Conservation (phyloP, 2,113 vertebrate species). For the Calidris pygmaea region DNA sequence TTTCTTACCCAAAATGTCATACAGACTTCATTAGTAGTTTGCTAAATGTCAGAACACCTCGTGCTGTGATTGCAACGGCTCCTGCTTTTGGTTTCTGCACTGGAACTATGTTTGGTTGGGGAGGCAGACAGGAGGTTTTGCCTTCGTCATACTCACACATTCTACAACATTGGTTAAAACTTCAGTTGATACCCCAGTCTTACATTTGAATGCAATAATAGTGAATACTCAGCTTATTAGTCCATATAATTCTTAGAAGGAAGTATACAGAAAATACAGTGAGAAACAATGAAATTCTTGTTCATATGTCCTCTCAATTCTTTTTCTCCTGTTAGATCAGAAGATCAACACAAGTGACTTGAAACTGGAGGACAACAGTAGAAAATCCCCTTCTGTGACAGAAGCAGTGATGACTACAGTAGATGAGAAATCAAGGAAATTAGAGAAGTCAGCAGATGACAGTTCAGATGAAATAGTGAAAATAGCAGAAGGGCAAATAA, state of each 20-base stretch:
- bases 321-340: not conserved
- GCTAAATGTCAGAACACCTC: not conserved
- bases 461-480: not conserved
- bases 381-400: conserved; percentile 20
- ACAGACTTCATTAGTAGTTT: not conserved
- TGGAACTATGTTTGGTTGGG: not conserved
- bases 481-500: not conserved
- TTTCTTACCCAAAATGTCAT: not conserved
- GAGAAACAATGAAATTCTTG: not conserved
- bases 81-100: not conserved
- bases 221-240: not conserved
- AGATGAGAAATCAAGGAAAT: conserved; percentile 31
- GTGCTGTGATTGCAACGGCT: not conserved
- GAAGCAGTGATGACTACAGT: conserved; percentile 13
- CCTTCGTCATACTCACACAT: not conserved
- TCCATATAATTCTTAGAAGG: not conserved
- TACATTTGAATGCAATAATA: not conserved
- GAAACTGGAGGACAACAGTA: conserved; percentile 7
- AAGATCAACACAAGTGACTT: not conserved
- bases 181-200: not conserved
- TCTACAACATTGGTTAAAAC: not conserved
- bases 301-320: not conserved
- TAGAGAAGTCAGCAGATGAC: not conserved
- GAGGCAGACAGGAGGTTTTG: not conserved
- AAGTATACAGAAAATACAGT: not conserved